phyloP scores from a whole-genome alignment of 2,888 invertebrate genomes.

The Graphium colonna region DNA sequence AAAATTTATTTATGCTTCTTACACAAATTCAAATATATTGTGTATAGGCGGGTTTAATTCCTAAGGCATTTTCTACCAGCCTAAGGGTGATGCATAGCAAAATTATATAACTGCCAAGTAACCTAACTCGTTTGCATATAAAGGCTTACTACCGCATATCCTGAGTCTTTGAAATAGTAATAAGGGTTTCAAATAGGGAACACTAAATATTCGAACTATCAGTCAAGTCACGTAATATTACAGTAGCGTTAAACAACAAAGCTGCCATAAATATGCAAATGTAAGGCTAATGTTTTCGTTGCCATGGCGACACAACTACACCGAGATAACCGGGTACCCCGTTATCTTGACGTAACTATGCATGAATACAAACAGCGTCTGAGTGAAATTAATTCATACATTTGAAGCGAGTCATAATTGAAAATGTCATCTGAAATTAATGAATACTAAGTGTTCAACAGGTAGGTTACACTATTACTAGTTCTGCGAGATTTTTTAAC shows the following conservation, averaged over 20 bases:
- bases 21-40: no score
- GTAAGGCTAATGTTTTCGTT: not conserved
- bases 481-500: no score
- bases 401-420: constrained; percentile 3
- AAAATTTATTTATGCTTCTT: no score
- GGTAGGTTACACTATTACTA: not conserved
- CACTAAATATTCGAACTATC: not conserved
- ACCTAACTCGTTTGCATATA: no score
- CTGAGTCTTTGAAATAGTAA: not conserved
- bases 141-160: not conserved
- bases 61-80: no score
- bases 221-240: not conserved
- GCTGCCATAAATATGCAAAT: not conserved
- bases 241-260: not conserved
- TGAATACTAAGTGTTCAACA: not conserved
- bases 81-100: no score
- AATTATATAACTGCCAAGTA: no score
- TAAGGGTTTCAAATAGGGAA: no score
- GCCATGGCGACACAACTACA: constrained; percentile 3
- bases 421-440: constrained; percentile 3
- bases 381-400: constrained; percentile 13
- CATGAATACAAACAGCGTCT: constrained; percentile 4
- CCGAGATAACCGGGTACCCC: not conserved
- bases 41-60: no score
- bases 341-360: constrained; percentile 3